A percentile compares a stretch with the other conserved stretches of the same genome.
phyloP scores from a whole-genome alignment of 2,113 vertebrate genomes.

The Phylloscopus trochilus region DNA sequence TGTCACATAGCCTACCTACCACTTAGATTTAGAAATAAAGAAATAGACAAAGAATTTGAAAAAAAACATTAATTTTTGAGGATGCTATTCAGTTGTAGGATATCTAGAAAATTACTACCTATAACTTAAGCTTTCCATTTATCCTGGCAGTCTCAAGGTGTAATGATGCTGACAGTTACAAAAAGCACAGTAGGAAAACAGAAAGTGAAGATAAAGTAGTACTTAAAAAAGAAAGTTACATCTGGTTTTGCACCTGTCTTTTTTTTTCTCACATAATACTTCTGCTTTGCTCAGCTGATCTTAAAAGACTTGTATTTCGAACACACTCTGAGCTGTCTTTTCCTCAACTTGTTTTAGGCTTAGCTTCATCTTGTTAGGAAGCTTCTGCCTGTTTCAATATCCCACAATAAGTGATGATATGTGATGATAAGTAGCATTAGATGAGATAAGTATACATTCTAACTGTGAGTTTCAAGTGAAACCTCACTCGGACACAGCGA shows the following conservation, averaged over 20 bases:
- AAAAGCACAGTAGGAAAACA: slow-evolving; percentile 41
- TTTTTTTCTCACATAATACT: neutral
- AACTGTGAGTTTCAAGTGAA: slow-evolving; percentile 26
- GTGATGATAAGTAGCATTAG: neutral
- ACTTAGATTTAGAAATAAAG: neutral
- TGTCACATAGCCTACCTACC: neutral
- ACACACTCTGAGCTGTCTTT: neutral
- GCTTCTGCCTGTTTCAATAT: slow-evolving; percentile 4
- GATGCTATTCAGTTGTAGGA: slow-evolving; percentile 27
- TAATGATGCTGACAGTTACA: slow-evolving; percentile 21
- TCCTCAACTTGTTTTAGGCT: neutral
- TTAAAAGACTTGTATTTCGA: neutral
- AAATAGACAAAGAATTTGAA: neutral
- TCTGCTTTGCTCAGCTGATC: neutral
- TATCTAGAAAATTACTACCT: slow-evolving; percentile 55
- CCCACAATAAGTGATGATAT: neutral
- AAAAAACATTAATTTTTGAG: neutral
- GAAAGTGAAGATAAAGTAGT: slow-evolving; percentile 21
- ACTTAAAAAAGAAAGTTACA: slow-evolving; percentile 32
- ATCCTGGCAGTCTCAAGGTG: slow-evolving; percentile 27
- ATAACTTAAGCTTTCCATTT: slow-evolving; percentile 51
- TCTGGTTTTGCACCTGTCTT: neutral
- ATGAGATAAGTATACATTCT: neutral
- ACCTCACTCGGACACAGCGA: neutral
- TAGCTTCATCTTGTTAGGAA: slow-evolving; percentile 18